Conservation (phyloP, 2,113 vertebrate genomes). For the Apodemus sylvaticus region DNA sequence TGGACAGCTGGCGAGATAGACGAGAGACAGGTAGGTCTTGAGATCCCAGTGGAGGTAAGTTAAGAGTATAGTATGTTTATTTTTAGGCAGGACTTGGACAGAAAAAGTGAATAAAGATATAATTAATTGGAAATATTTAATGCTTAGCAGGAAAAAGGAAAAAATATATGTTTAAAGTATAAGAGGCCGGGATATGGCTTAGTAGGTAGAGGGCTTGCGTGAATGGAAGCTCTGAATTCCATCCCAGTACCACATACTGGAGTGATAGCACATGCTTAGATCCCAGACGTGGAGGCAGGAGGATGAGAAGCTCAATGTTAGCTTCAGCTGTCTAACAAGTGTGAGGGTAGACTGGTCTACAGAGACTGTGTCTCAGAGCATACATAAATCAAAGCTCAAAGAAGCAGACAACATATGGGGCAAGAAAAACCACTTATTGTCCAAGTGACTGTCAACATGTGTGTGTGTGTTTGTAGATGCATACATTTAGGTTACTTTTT, state of each 20-base stretch:
- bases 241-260: no score
- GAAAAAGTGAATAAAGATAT: not conserved
- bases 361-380: not conserved
- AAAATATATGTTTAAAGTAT: not conserved
- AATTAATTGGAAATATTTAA: not conserved
- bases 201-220: not conserved
- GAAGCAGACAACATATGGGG: not conserved
- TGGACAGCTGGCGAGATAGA: not conserved
- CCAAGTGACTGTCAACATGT: not conserved
- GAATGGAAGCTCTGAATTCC: no score
- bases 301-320: not conserved
- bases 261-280: not conserved
- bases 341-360: not conserved
- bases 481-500: not conserved
- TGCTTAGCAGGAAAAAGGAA: not conserved
- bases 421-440: no score
- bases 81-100: not conserved
- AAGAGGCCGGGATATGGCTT: not conserved
- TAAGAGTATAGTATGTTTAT: not conserved
- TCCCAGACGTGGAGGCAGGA: not conserved
- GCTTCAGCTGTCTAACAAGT: not conserved
- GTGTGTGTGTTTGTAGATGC: not conserved
- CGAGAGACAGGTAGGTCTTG: not conserved
- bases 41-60: not conserved
- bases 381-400: not conserved